phyloP scores from a whole-genome alignment of 2,888 invertebrate species.

The Coleophora deauratella region DNA sequence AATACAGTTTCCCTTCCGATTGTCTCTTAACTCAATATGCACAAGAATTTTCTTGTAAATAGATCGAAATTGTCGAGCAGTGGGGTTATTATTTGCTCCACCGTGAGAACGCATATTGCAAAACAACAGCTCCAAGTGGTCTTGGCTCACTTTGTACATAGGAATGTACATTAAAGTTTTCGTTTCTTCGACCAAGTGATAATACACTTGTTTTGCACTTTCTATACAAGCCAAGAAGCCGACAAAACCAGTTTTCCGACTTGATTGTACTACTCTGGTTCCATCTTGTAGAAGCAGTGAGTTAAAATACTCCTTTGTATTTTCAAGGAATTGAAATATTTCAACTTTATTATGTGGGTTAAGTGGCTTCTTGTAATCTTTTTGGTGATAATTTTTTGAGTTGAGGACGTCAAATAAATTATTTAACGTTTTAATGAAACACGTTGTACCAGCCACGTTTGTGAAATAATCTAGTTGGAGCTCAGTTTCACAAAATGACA shows the following conservation, averaged over 20 bases:
- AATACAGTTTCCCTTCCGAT: slow-evolving; percentile 8
- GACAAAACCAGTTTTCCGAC: background rate
- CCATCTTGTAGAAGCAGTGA: too few relatives aligned
- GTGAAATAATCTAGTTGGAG: slow-evolving; percentile 12
- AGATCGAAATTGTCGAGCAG: slow-evolving; percentile 6
- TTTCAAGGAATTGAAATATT: slow-evolving; percentile 4
- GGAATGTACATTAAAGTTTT: slow-evolving; percentile 3
- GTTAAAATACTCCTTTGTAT: too few relatives aligned
- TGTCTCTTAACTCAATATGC: slow-evolving; percentile 4
- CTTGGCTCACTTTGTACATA: slow-evolving; percentile 1
- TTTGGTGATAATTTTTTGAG: slow-evolving; percentile 6
- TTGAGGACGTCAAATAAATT: slow-evolving; percentile 18
- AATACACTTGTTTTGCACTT: slow-evolving; percentile 1
- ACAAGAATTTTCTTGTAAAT: slow-evolving; percentile 6
- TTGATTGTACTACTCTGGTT: too few relatives aligned
- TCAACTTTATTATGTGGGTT: background rate
- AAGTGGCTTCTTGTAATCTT: slow-evolving; percentile 5
- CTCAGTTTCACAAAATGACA: slow-evolving; percentile 13
- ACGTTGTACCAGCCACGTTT: slow-evolving; percentile 10
- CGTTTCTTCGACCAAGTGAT: slow-evolving; percentile 1
- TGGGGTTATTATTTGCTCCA: slow-evolving; percentile 11
- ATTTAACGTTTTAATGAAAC: slow-evolving; percentile 12
- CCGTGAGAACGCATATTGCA: slow-evolving; percentile 9
- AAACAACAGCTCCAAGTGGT: slow-evolving; percentile 2
- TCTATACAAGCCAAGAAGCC: too few relatives aligned